phyloP scores from a whole-genome alignment of 2,113 vertebrate genomes.

The Galemys pyrenaicus region DNA sequence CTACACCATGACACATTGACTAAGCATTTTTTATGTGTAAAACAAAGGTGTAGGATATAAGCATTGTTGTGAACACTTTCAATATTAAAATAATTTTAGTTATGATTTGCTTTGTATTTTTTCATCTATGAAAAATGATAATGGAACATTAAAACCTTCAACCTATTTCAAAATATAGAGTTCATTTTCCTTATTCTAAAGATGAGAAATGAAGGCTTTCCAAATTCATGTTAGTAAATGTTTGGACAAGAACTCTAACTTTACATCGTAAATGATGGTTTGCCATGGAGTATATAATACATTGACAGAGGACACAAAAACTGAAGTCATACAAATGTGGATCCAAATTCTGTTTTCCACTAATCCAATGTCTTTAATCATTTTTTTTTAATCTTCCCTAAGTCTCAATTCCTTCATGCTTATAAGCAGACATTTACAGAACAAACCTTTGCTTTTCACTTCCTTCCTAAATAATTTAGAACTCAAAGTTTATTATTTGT shows the following conservation, averaged over 20 bases:
- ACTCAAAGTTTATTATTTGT: slow-evolving; percentile 45
- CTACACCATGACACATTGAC: neutral
- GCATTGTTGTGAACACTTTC: neutral
- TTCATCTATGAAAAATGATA: neutral
- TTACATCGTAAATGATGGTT: neutral
- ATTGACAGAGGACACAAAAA: neutral
- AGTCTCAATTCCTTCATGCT: neutral
- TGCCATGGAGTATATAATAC: neutral
- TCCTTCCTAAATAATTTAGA: slow-evolving; percentile 20
- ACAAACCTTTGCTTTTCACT: neutral
- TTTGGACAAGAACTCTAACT: neutral
- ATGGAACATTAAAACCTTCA: neutral
- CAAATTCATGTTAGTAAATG: neutral
- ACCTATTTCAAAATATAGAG: neutral
- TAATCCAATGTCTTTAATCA: neutral
- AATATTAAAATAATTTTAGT: neutral
- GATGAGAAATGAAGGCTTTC: neutral
- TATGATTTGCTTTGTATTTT: neutral
- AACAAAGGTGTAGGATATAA: neutral
- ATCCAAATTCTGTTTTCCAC: neutral
- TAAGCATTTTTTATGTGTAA: neutral
- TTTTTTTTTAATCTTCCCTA: neutral
- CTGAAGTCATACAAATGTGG: neutral
- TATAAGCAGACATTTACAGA: neutral
- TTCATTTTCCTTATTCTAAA: neutral